Percentiles rank a stretch among this genome's conserved stretches.
Conservation (phyloP, 2,797 vertebrate species). For the Anguilla anguilla region DNA sequence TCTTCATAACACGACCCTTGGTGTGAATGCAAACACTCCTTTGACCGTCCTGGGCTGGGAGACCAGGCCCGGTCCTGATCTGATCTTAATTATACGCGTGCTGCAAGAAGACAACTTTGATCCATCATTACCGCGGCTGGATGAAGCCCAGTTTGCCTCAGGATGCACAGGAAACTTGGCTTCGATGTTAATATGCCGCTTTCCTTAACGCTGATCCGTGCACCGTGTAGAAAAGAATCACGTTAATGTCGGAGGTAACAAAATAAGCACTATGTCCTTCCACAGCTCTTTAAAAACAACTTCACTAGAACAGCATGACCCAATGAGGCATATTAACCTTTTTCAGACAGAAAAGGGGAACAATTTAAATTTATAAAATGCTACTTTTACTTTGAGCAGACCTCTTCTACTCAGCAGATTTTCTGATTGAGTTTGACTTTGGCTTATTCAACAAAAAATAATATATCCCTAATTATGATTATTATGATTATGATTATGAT, state of each 20-base stretch:
- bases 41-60: not conserved
- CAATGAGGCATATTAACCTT: not conserved
- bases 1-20: slow-evolving; percentile 21
- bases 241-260: slow-evolving; percentile 17
- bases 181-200: slow-evolving; percentile 18
- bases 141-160: slow-evolving; percentile 38
- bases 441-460: not conserved
- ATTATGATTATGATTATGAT: too few species aligned
- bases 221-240: not conserved
- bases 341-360: not conserved
- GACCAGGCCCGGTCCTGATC: slow-evolving; percentile 50
- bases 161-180: slow-evolving; percentile 36
- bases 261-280: not conserved
- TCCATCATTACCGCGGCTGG: slow-evolving; percentile 56
- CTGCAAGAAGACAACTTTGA: slow-evolving; percentile 42
- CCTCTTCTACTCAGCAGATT: not conserved
- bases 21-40: not conserved
- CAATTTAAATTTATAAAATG: not conserved
- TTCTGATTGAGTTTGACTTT: not conserved
- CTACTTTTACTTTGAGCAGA: not conserved
- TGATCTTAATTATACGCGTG: slow-evolving; percentile 57
- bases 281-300: not conserved
- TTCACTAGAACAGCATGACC: not conserved
- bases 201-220: slow-evolving; percentile 25
- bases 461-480: not conserved